Evolutionary conservation across 2,113 vertebrate species (phyloP), one percentile per base, ranked within the genome.

Genomic region (Apeltes quadracus): DNA sequence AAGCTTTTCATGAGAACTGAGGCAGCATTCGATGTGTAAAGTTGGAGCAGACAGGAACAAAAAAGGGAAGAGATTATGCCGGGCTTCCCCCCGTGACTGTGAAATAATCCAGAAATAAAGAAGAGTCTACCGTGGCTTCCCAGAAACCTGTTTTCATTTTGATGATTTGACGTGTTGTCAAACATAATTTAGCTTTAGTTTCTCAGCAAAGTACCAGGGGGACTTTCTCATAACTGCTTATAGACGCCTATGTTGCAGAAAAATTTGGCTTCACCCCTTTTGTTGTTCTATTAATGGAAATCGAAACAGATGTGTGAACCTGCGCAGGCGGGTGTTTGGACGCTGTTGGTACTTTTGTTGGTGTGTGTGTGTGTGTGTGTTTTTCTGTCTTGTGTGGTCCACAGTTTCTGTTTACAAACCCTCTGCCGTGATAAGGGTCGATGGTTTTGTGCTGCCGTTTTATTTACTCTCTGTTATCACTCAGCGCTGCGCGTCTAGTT

Each of bases 241-340:
- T 39, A 20, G 48, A 58, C 36, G 12, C 9, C 7, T 29, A 20
- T 27, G 36, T 36, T 14, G 14, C 32, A 34, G 32, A 34, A 34
- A 29, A 34, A 34, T 34, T 5, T 34, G 32, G 32, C 32, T 34
- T 34, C 32, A 34, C 29, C 29, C 29, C 29, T 66, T 79, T 66
- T 74, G 67, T 67, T 77, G 10, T 27, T 39, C 54, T 62, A 3
- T 66, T 51, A 62, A 20, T 61, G 20, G 41, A 57, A 62, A 59
- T 63, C 61, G 58, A 82, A 84, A 69, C 87, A 88, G 75, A 84
- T 84, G 81, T 85, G 39, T 75, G 14, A 44, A n/a, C 71, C 18
- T 77, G 57, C 14, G 36, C 20, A 64, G 51, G 36, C 7, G 8
- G 23, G 64, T 67, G 39, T 73, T 68, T 73, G 66, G 41, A 32